Evolutionary conservation across 1,140 invertebrate species (phyloP), one percentile per base, ranked within the genome.

Genomic region (Pantala flavescens): DNA sequence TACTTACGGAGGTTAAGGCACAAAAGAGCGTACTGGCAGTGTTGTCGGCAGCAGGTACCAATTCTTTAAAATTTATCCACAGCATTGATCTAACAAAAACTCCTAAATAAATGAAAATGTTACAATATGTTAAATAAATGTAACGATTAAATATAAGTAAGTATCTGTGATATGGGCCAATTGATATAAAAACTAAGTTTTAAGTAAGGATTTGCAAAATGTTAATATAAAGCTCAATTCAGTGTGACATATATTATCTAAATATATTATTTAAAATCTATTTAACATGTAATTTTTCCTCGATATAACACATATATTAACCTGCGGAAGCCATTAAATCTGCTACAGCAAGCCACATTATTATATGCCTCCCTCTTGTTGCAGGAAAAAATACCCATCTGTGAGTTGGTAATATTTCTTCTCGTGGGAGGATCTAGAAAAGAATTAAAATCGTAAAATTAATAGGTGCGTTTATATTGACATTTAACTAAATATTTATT

Each of bases 251-350:
- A n/a, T n/a, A n/a, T n/a, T n/a, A 36, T 5, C 28, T 36, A 36
- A 36, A 36, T 36, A 2, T 36, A 9, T 36, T 36, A 36, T 36
- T n/a, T 9, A 36, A 2, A 36, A 5, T 36, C 28, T 36, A 9
- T 9, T 36, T 36, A 5, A 36, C 9, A 36, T n/a, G n/a, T n/a
- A 9, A 36, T 36, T 36, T 36, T 36, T 36, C 2, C 2, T 36
- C 2, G 9, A 9, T 36, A 5, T 36, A 36, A 36, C 28, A 63
- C 12, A 63, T 19, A 63, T 63, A 63, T 19, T 14, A 63, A 91
- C 91, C 91, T 80, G 90, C 81, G 16, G 91, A 89, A 74, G 91
- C 92, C 49, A 92, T 80, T 23, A 93, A 84, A 85, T 93, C 91
- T 42, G 91, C 89, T 73, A 91, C 82, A 19, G 92, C 91, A 24